Evolutionary conservation across 1,140 invertebrate genomes (phyloP).

Genomic region (Argopecten irradians): DNA sequence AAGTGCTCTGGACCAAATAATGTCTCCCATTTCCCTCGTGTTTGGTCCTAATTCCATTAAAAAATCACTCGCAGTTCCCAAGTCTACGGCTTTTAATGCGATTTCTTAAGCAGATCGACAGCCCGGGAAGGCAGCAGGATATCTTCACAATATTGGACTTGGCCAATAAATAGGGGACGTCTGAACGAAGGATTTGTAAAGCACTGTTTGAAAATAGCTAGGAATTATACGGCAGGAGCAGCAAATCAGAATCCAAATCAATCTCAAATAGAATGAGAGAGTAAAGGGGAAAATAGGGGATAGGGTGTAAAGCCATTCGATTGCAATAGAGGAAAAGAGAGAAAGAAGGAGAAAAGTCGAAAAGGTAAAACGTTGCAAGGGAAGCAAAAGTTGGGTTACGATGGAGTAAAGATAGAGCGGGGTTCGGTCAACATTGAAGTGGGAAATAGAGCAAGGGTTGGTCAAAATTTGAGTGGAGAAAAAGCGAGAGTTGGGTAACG

Average conservation of each 20-base stretch:
- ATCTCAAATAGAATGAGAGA: background rate
- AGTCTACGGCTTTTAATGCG: slow-evolving; percentile 1
- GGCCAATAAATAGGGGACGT: background rate
- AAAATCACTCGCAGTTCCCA: background rate
- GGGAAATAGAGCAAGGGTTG: too few relatives aligned
- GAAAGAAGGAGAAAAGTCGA: too few relatives aligned
- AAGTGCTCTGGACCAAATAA: background rate
- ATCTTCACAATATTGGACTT: background rate
- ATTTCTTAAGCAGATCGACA: background rate
- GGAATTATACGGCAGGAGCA: background rate
- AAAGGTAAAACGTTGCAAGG: too few relatives aligned
- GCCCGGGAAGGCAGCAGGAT: background rate
- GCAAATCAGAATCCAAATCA: background rate
- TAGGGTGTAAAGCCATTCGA: too few relatives aligned
- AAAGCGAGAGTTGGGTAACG: too few relatives aligned
- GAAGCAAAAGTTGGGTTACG: background rate
- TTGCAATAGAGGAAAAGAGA: background rate
- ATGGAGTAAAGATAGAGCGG: too few relatives aligned
- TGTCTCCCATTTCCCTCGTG: background rate
- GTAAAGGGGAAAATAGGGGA: too few relatives aligned
- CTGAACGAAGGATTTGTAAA: background rate
- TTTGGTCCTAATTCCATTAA: background rate
- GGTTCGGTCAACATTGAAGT: too few relatives aligned
- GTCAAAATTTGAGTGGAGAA: too few relatives aligned
- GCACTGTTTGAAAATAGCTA: background rate